Conservation (phyloP, 2,888 invertebrate genomes). For the Amphipyra tragopoginis region DNA sequence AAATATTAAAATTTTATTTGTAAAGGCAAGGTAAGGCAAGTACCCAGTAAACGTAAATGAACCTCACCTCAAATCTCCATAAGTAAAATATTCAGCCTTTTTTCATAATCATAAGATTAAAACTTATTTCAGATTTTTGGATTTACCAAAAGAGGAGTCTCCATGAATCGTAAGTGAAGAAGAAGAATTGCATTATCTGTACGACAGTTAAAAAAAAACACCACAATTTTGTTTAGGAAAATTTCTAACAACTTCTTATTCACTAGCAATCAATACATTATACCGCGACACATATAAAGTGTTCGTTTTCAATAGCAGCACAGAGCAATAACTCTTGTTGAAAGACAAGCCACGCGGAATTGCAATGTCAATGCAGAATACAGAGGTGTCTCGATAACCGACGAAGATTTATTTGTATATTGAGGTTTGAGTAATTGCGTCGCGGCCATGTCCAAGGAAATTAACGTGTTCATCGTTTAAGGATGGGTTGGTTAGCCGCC, state of each 20-base stretch:
- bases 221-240: too few relatives aligned
- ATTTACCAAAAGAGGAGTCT: too few relatives aligned
- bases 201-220: too few relatives aligned
- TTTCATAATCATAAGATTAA: too few relatives aligned
- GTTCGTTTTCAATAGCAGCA: constrained; percentile 50
- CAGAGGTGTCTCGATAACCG: constrained; percentile 52
- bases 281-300: constrained; percentile 44
- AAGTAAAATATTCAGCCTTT: too few relatives aligned
- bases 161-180: too few relatives aligned
- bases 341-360: constrained; percentile 59
- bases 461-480: constrained; percentile 57
- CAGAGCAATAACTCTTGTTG: constrained; percentile 56
- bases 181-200: too few relatives aligned
- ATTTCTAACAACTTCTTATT: constrained; percentile 40
- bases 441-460: constrained; percentile 28
- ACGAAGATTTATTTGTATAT: constrained; percentile 64
- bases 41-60: too few relatives aligned
- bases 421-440: constrained; percentile 60
- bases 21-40: too few relatives aligned
- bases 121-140: too few relatives aligned
- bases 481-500: constrained; percentile 40
- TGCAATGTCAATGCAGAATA: constrained; percentile 63
- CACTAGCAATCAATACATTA: constrained; percentile 41
- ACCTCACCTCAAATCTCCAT: too few relatives aligned
- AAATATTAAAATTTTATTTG: too few relatives aligned